Evolutionary conservation across 2,797 vertebrate species (phyloP).

Genomic region (Capromys pilorides): DNA sequence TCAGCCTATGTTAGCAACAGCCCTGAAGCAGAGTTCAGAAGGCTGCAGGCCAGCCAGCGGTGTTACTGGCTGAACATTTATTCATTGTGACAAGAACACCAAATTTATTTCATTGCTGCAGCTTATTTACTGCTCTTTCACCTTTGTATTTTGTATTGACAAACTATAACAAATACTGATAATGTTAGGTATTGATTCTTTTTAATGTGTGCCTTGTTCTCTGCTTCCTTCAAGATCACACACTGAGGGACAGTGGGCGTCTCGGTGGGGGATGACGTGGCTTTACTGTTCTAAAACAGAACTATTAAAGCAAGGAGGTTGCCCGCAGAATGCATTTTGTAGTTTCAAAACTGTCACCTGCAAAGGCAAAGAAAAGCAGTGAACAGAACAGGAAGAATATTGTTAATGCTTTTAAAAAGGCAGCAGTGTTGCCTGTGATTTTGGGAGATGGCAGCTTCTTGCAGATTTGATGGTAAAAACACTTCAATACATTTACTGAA

Average conservation of each 20-base stretch:
- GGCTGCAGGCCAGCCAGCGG: conserved; percentile 75
- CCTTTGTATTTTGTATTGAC: conserved; percentile 90
- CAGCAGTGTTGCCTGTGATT: background rate
- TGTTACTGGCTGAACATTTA: conserved; percentile 87
- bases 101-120: conserved; percentile 87
- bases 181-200: conserved; percentile 90
- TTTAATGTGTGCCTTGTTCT: conserved; percentile 87
- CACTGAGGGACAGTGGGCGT: conserved; percentile 79
- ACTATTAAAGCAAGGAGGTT: conserved; percentile 81
- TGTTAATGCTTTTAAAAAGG: conserved; percentile 31
- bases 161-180: conserved; percentile 91
- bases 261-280: conserved; percentile 81
- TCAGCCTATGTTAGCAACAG: conserved; percentile 61
- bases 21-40: conserved; percentile 69
- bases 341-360: conserved; percentile 83
- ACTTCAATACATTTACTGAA: background rate
- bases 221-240: conserved; percentile 88
- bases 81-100: conserved; percentile 90
- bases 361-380: conserved; percentile 81
- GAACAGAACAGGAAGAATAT: conserved; percentile 68
- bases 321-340: conserved; percentile 78
- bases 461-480: background rate
- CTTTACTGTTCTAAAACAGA: conserved; percentile 82
- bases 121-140: conserved; percentile 90
- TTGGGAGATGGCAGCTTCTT: background rate